Base-by-base conservation (phyloP, 2,113 vertebrate species). In the Mirounga angustirostris region DNA sequence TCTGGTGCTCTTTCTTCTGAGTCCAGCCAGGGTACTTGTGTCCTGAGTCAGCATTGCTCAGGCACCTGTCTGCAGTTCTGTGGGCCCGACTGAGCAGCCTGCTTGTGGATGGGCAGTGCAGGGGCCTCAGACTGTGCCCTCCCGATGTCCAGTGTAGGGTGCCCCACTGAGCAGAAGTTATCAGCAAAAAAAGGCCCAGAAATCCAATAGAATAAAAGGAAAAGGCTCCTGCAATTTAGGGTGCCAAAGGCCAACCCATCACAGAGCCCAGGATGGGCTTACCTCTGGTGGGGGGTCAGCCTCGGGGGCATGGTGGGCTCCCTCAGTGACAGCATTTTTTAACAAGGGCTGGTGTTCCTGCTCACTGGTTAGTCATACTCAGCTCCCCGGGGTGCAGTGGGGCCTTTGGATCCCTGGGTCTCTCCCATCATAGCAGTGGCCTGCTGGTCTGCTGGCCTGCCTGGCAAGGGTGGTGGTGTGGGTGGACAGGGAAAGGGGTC, bases 41-140 rank as follows among this genome's bases (percentile, higher is more conserved):
- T 28, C 5, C 2, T 11, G 58, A 18, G 24, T 28, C 54, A 59
- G 28, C 24, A 3, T 3, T 1, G 81, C 50, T 7, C 78, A 22
- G 7, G 52, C 4, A 1, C 50, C 10, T 28, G 28, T 11, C 8
- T 1, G 50, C 5, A 5, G n/a, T 28, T 7, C 21, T 0, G 19
- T 26, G 14, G 46, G 40, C 58, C 54, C 5, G 28, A 78, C 58
- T 1, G 19, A 67, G 43, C 22, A 7, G 59, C 28, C 46, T 3
- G 59, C 58, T 14, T 1, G n/a, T 22, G 63, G 33, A 2, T 3
- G 7, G 7, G 18, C 18, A 28, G 56, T 2, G 5, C 21, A 3
- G 21, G 28, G 28, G 28, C 52, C 15, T n/a, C 15, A 4, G 58
- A 21, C 14, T 1, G 43, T 18, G 59, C 13, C 87, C 28, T 30